phyloP scores from a whole-genome alignment of 1,140 invertebrate genomes.

The Drosophila mayri region DNA sequence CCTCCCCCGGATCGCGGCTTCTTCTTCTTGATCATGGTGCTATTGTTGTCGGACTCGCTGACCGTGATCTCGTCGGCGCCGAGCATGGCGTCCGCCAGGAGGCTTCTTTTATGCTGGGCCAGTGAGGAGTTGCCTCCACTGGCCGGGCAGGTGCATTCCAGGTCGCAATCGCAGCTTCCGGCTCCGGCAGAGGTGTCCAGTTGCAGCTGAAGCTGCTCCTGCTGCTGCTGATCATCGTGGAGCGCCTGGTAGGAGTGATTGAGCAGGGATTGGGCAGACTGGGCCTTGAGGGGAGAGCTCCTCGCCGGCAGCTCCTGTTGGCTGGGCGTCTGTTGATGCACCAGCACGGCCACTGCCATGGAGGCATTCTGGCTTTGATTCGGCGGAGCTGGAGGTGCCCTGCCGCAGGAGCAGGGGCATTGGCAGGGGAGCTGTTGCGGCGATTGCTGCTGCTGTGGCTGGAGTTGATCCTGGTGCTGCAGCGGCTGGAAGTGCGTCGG shows the following conservation, averaged over 20 bases:
- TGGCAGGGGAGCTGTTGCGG: constrained; percentile 53
- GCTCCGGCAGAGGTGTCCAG: constrained; percentile 56
- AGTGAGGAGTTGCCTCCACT: constrained; percentile 19
- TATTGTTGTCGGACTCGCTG: constrained; percentile 84
- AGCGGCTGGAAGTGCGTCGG: constrained; percentile 67
- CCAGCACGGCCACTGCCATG: constrained; percentile 76
- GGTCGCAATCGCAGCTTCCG: constrained; percentile 72
- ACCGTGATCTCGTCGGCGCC: constrained; percentile 81
- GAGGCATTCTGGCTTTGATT: constrained; percentile 56
- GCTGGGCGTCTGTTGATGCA: constrained; percentile 69
- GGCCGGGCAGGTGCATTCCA: constrained; percentile 72
- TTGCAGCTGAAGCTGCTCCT: constrained; percentile 53
- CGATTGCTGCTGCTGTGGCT: constrained; percentile 14
- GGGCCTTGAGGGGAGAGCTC: constrained; percentile 45
- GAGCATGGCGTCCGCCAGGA: constrained; percentile 75
- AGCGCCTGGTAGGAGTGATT: constrained; percentile 80
- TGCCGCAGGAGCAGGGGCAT: constrained; percentile 75
- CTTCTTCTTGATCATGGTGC: constrained; percentile 79
- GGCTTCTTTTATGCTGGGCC: constrained; percentile 68
- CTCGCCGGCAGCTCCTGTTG: constrained; percentile 24
- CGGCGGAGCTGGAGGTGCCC: constrained; percentile 56
- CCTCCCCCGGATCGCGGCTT: constrained; percentile 52
- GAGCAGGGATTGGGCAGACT: constrained; percentile 76
- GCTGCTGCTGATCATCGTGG: constrained; percentile 57
- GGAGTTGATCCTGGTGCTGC: constrained; percentile 48